Base-by-base conservation (phyloP, 2,797 vertebrate species). In the Cyprinella venusta region DNA sequence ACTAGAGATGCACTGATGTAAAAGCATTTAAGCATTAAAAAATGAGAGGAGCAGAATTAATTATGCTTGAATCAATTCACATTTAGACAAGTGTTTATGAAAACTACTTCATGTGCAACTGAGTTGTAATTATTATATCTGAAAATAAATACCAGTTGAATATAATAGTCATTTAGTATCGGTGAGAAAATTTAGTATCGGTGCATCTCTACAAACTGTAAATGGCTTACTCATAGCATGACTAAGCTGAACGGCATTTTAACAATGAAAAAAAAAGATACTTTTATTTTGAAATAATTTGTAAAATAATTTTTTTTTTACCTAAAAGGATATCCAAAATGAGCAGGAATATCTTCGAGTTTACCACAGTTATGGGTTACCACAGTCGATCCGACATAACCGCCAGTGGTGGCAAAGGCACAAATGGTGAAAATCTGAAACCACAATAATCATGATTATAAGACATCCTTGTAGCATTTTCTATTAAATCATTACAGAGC, bases 271-370 rank as follows among this genome's bases (percentile, higher is more conserved):
- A 30, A 30, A 50, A 70, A 24, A 16, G 40, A 16, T 0, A 48
- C 12, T 13, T 69, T 45, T 15, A 26, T 8, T 26, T 48, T 18
- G 7, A 38, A 7, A 48, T 74, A 9, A 12, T 61, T 24, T 56
- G 4, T 40, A 69, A 24, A 4, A 38, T 18, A 61, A 56, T 26
- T 70, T 8, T 30, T 13, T 40, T 89, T 88, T 68, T 90, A 98
- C 97, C 97, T 97, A 96, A 98, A 99, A 7, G 97, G 97, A 91
- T 98, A 99, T 78, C 89, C 91, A 70, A 99, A 98, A 0, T 42
- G 16, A 80, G 90, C 69, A 0, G 67, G 68, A 72, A 93, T 36
- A 0, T 40, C 0, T 0, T 0, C 12, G 0, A 0, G 0, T 1
- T 33, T 0, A 0, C 4, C 0, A 87, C 97, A 98, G 1, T 8